Base-by-base conservation (phyloP, 2,888 invertebrate genomes). In the Axea sp. region DNA sequence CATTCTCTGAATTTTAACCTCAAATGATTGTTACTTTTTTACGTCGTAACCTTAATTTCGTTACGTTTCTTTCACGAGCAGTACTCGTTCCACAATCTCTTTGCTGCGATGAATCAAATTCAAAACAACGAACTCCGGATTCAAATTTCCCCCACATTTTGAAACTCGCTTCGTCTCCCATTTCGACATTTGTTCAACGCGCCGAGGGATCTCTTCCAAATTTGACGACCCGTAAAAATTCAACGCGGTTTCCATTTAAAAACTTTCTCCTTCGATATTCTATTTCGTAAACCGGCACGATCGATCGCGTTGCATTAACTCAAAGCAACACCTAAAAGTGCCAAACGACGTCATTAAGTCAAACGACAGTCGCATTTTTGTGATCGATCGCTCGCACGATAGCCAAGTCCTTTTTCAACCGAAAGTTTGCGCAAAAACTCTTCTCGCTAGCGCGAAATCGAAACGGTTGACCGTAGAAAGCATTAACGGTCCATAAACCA, bases 391-490 rank as follows among this genome's bases (percentile, higher is more conserved):
- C 0, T 14, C 17, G 24, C 39, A 28, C n/a, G 26, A 11, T n/a
- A 2, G 2, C 14, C 28, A 19, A 9, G 12, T 14, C 64, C 64
- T 37, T 65, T 65, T 65, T 43, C 45, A 26, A 43, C 24, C 31
- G 26, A 37, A 62, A 49, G 30, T 57, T 55, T 57, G 28, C 51
- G 62, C 51, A 64, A 60, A 57, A 24, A n/a, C 7, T 12, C 51
- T 33, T 49, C 47, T 22, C 24, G 31, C 9, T 2, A 22, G 45
- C 45, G 49, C 67, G 45, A 57, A 57, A 65, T 9, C 64, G 53
- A 43, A 65, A 31, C 57, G 47, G 5, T 31, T 15, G 37, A 28
- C 45, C 57, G 59, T 68, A 68, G 68, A 68, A 68, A 68, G 68
- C 57, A 51, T 68, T 59, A 41, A 51, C 68, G 55, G 59, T n/a